These are phyloP conservation scores for Drosophila sproati DNA, from an alignment of 1,140 invertebrate species.

Conservation along the genomic window DNA sequence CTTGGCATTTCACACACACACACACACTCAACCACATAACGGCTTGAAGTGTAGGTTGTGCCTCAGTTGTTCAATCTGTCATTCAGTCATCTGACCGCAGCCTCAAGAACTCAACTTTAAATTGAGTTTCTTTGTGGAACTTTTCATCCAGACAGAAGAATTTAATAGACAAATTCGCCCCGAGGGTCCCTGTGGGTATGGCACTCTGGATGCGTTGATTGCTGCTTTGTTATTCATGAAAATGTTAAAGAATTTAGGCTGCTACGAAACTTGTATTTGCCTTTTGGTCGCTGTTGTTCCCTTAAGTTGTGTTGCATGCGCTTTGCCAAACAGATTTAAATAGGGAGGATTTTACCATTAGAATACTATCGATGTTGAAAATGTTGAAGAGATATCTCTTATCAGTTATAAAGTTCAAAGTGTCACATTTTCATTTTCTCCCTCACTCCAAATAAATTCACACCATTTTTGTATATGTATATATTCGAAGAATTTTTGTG, in stretches of 20 bases:
- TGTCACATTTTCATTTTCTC: too few species aligned
- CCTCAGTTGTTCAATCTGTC: slow-evolving; percentile 60
- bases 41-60: slow-evolving; percentile 12
- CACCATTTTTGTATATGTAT: too few species aligned
- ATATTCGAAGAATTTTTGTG: too few species aligned
- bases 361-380: background rate
- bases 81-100: slow-evolving; percentile 48
- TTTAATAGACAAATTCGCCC: slow-evolving; percentile 62
- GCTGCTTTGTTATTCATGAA: slow-evolving; percentile 75
- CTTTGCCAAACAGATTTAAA: background rate
- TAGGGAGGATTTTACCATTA: too few species aligned
- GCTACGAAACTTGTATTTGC: slow-evolving; percentile 52
- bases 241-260: slow-evolving; percentile 76
- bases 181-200: slow-evolving; percentile 21
- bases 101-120: slow-evolving; percentile 61
- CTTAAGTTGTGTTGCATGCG: slow-evolving; percentile 1
- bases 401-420: too few species aligned
- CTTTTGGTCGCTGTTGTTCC: slow-evolving; percentile 5
- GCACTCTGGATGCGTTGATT: slow-evolving; percentile 56
- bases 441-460: too few species aligned
- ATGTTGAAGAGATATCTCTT: too few species aligned
- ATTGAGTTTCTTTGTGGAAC: slow-evolving; percentile 57
- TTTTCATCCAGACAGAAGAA: slow-evolving; percentile 31
- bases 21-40: background rate
- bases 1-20: slow-evolving; percentile 9